Evolutionary conservation across 2,797 vertebrate species (phyloP), one percentile per base, ranked within the genome.

Genomic region (Momotus momota): DNA sequence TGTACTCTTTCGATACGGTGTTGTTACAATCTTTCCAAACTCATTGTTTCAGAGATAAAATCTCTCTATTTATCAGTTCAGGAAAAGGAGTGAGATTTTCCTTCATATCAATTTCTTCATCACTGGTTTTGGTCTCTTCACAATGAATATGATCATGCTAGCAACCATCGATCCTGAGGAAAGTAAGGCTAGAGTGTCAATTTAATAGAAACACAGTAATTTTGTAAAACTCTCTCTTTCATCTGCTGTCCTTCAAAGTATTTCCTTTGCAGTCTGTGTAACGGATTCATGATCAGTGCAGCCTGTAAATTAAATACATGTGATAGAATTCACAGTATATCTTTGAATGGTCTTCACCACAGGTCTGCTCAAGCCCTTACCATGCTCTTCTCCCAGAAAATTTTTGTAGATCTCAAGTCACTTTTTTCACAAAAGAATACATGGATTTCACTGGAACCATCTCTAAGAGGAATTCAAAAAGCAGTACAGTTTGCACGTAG

Each of bases 141-240:
- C 77, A 75, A 66, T 69, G 58, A 82, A 45, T 66, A 52, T 20
- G 41, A 78, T 57, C 80, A 22, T 52, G 29, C 57, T 70, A 94
- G 38, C 66, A 84, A 55, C 38, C 66, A 86, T 51, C 62, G 10
- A 16, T 45, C 77, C 73, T 0, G 0, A 72, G 46, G 41, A 18
- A 88, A 75, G 61, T 35, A 74, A 58, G 20, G 51, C 46, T 85
- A 31, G 65, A 83, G 82, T 52, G 90, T 58, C 58, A 88, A 6
- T 79, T 96, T 89, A 73, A 86, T 83, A 83, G 85, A 95, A 95
- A 92, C 82, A 75, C 43, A 62, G 20, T 41, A 9, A 31, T 83
- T 83, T 83, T 41, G 61, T 75, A 65, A 66, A 93, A 83, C 17
- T 45, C 65, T 78, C 33, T 65, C 10, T 45, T 95, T 93, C 25